A percentile compares a stretch with the other conserved stretches of the same genome.
These are phyloP conservation scores for Sciurus vulgaris DNA, from an alignment of 2,797 vertebrate genomes.

Conservation along the genomic window DNA sequence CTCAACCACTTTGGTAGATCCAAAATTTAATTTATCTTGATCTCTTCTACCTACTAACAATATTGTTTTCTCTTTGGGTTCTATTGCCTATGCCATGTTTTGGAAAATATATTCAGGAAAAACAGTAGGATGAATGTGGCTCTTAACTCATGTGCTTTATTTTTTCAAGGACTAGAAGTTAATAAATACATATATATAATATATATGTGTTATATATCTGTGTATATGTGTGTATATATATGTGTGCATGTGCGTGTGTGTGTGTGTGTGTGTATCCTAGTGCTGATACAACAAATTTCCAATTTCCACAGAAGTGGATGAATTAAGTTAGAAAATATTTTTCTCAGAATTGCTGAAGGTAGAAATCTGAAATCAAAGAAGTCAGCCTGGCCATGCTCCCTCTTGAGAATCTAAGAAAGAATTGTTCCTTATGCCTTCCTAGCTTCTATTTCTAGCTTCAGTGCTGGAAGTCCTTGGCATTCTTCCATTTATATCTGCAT, in stretches of 20 bases:
- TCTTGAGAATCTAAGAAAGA: background rate
- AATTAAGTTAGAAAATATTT: background rate
- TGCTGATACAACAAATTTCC: background rate
- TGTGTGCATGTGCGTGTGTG: too few species aligned
- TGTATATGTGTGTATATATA: too few species aligned
- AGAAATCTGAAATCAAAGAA: background rate
- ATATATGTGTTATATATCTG: background rate
- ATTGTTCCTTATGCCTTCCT: background rate
- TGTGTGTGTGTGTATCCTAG: background rate
- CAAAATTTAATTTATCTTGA: background rate
- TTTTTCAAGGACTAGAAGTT: background rate
- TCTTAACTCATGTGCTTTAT: background rate
- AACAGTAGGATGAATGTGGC: accelerated
- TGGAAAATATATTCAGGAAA: background rate
- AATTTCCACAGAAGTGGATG: background rate
- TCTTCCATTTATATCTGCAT: background rate
- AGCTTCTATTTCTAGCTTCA: background rate
- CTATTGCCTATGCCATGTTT: background rate
- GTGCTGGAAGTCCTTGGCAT: background rate
- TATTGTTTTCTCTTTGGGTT: background rate
- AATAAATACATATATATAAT: background rate
- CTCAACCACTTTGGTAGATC: background rate
- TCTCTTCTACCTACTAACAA: background rate
- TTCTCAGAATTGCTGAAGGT: background rate
- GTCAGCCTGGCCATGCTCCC: background rate